Base-by-base conservation (phyloP, 1,140 invertebrate genomes). In the Pararge aegeria region DNA sequence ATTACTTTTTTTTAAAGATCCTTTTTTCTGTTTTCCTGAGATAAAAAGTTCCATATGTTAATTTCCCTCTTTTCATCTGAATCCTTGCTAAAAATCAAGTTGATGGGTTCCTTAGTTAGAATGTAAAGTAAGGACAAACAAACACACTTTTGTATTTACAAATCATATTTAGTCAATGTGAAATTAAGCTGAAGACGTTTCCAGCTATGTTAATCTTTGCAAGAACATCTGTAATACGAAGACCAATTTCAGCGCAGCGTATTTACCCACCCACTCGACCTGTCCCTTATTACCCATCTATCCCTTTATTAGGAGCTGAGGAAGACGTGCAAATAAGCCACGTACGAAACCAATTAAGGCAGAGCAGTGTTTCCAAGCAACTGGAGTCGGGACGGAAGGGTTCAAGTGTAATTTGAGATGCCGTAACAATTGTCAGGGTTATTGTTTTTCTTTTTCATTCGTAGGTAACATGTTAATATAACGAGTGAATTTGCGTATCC, bases 251-350 rank as follows among this genome's bases (percentile, higher is more conserved):
- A 42, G n/a, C 21, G 27, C 13, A 12, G n/a, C 6, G 10, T 54
- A 40, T 54, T 54, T 54, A 40, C 38, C 37, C 20, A 34, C 15
- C 29, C 50, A 53, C 50, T 54, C n/a, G 9, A 61, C 29, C 30
- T 38, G 46, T 37, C 20, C 57, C 51, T 54, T 61, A 61, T 61
- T 61, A 54, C 58, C 38, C 16, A 42, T 18, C 6, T 49, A 54
- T 61, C 58, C 42, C 42, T 56, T 54, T 61, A 37, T 61, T 51
- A 13, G 30, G 13, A 50, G 16, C 34, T 49, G 15, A 38, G 27
- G 53, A 50, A 29, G 42, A 10, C 51, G 58, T 61, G 52, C 58
- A 61, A 60, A 61, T 48, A 61, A 61, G 29, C 51, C 49, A 51
- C 51, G 42, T 42, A 61, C 58, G 46, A 54, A 54, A 18, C 51